Conservation (phyloP, 2,888 invertebrate genomes). For the Amitus sp. region DNA sequence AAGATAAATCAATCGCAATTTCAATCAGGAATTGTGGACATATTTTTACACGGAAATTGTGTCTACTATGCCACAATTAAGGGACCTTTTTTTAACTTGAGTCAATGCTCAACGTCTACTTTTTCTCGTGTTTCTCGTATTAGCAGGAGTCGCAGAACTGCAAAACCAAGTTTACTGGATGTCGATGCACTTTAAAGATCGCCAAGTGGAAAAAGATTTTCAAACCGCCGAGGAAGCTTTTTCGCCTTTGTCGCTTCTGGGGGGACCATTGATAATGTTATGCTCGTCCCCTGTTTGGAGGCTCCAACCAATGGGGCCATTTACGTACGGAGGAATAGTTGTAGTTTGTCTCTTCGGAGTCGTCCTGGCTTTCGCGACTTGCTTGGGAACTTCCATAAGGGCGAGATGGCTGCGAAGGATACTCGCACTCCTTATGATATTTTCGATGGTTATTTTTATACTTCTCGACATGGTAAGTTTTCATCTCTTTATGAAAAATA, state of each 20-base stretch:
- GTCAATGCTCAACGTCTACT: no score
- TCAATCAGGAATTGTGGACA: no score
- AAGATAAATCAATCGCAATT: no score
- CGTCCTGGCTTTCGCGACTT: constrained; percentile 60
- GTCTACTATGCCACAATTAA: no score
- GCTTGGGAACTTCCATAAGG: constrained; percentile 60
- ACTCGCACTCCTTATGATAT: constrained; percentile 60
- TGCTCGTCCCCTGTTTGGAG: constrained; percentile 64
- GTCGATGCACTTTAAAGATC: constrained; percentile 74
- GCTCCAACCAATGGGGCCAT: constrained; percentile 60
- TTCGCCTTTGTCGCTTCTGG: constrained; percentile 73
- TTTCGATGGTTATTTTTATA: constrained; percentile 56
- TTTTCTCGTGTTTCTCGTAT: no score
- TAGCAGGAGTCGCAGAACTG: constrained; percentile 67
- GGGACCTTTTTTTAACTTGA: no score
- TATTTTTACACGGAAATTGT: no score
- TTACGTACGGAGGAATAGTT: constrained; percentile 61
- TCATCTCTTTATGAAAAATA: no score
- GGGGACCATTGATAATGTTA: constrained; percentile 73
- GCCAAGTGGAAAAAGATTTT: constrained; percentile 75
- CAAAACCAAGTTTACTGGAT: constrained; percentile 75
- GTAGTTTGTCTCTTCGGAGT: constrained; percentile 59
- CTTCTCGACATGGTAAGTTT: constrained; percentile 62
- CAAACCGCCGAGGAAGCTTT: constrained; percentile 74
- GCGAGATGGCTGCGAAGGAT: constrained; percentile 61